phyloP scores from a whole-genome alignment of 2,113 vertebrate genomes.

The Mugil cephalus region DNA sequence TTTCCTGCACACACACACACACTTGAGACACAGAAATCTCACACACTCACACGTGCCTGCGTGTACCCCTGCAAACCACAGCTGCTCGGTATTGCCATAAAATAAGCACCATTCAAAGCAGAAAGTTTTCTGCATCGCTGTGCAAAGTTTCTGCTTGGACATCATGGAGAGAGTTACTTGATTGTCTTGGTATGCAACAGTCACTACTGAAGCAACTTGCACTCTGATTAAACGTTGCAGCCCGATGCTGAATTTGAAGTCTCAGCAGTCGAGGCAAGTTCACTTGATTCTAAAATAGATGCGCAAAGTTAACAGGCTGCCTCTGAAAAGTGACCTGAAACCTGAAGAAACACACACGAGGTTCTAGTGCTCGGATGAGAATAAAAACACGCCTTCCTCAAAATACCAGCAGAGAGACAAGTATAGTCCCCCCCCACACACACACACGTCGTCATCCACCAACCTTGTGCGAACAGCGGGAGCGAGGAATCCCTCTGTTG shows the following conservation, averaged over 20 bases:
- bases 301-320: conserved; percentile 16
- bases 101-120: not conserved
- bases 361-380: no score
- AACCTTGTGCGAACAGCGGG: conserved; percentile 8
- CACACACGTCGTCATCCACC: not conserved
- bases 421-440: no score
- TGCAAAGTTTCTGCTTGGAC: not conserved
- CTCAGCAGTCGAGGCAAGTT: conserved; percentile 13
- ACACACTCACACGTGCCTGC: not conserved
- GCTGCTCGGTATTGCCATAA: conserved; percentile 8
- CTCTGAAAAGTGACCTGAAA: conserved; percentile 8
- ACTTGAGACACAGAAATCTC: not conserved
- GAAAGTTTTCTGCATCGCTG: not conserved
- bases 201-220: not conserved
- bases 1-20: conserved; percentile 57
- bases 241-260: conserved; percentile 36
- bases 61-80: conserved; percentile 1
- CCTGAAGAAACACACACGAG: not conserved
- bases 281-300: conserved; percentile 15
- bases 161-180: not conserved
- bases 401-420: not conserved
- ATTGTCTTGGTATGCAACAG: conserved; percentile 1
- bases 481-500: not conserved
- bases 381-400: not conserved
- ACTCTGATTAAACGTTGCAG: conserved; percentile 5